These are phyloP conservation scores for Marcusenius ussheri DNA, from an alignment of 2,113 vertebrate species.

Conservation along the genomic window DNA sequence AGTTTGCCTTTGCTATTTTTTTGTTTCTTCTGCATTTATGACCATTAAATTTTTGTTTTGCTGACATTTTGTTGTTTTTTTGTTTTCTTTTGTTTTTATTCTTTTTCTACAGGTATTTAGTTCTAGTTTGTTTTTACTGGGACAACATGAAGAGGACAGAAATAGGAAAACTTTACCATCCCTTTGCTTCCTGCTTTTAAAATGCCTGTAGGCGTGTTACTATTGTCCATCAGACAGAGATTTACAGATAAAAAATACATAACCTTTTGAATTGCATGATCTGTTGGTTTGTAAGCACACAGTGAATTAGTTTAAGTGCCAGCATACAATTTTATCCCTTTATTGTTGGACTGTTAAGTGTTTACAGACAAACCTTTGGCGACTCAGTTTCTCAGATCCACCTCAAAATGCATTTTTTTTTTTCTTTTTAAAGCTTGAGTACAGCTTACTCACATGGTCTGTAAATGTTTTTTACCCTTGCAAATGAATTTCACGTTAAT, in stretches of 20 bases:
- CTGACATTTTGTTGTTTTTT: conserved; percentile 76
- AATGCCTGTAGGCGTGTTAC: neutral
- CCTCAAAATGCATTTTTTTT: neutral
- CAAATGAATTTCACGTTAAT: neutral
- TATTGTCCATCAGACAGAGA: neutral
- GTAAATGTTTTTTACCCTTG: neutral
- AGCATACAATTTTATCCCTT: neutral
- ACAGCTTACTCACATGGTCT: neutral
- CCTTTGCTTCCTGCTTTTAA: neutral
- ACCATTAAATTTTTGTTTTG: conserved; percentile 87
- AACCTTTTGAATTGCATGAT: neutral
- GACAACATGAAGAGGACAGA: neutral
- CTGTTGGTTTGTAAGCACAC: neutral
- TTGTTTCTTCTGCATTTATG: conserved; percentile 69
- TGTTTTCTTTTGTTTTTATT: conserved; percentile 54
- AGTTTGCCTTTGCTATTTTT: conserved; percentile 33
- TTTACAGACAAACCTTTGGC: neutral
- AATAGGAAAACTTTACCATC: neutral
- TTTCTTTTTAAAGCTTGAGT: neutral
- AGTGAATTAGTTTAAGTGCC: neutral
- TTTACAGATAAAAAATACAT: neutral
- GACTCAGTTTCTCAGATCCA: neutral
- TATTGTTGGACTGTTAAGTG: neutral
- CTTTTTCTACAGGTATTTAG: neutral
- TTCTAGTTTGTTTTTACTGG: neutral